Percentiles rank a stretch among this genome's conserved stretches.
Conservation (phyloP, 2,113 vertebrate genomes). For the Sinocyclocheilus rhinocerous region DNA sequence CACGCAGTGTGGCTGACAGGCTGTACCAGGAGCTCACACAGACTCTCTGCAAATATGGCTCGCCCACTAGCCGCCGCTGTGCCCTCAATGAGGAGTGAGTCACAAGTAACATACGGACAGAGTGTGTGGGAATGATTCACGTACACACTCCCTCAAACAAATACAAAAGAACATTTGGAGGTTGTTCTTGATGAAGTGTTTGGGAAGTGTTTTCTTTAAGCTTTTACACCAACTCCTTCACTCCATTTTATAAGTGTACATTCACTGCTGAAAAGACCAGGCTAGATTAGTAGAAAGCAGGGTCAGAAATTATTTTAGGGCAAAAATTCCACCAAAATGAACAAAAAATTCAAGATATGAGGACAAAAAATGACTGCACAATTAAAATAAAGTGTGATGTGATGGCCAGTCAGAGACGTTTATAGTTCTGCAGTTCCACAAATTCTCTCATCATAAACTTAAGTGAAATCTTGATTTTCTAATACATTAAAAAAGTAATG, state of each 20-base stretch:
- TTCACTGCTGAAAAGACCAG: not conserved
- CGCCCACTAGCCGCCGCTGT: slow-evolving; percentile 89
- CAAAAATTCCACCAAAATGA: no score
- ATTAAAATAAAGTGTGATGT: no score
- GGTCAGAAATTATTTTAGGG: no score
- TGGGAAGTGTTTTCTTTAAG: not conserved
- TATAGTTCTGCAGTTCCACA: no score
- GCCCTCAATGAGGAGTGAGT: slow-evolving; percentile 93
- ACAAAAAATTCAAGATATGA: no score
- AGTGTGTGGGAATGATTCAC: slow-evolving; percentile 32
- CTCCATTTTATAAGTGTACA: not conserved
- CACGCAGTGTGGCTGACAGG: slow-evolving; percentile 82
- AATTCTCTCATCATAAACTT: no score
- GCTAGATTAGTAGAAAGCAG: not conserved
- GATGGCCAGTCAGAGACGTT: no score
- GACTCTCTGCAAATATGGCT: slow-evolving; percentile 86
- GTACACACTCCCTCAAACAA: slow-evolving; percentile 22
- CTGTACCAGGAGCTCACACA: slow-evolving; percentile 87
- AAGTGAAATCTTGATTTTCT: no score
- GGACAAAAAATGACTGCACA: no score
- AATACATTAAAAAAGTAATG: no score
- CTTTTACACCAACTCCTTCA: not conserved
- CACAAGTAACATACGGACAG: slow-evolving; percentile 14
- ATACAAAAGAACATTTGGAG: slow-evolving; percentile 28
- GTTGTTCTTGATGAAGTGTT: slow-evolving; percentile 22